phyloP scores from a whole-genome alignment of 2,888 invertebrate species.

The Onchidella celtica region DNA sequence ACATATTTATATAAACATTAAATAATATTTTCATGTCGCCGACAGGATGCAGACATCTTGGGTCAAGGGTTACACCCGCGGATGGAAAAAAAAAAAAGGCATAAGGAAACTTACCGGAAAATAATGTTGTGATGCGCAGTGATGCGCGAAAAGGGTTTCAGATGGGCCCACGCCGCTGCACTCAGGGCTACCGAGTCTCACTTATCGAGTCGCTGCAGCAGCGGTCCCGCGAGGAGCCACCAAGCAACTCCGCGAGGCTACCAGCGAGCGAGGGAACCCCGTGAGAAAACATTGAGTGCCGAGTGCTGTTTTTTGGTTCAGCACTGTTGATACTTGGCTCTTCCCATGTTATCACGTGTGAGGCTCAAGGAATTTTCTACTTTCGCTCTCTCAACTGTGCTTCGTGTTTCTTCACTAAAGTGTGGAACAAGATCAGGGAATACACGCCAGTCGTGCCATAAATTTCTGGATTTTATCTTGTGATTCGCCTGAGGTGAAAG shows the following conservation, averaged over 20 bases:
- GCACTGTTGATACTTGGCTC: constrained; percentile 3
- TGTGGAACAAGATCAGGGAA: no score
- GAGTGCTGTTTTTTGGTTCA: background rate
- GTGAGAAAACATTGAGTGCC: constrained; percentile 1
- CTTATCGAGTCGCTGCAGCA: background rate
- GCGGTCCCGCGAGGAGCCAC: background rate
- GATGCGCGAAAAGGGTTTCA: constrained; percentile 5
- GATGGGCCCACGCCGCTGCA: constrained; percentile 5
- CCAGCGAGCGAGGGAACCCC: background rate
- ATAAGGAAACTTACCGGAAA: background rate
- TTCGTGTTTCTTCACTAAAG: background rate
- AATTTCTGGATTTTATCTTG: no score
- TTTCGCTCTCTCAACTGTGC: background rate
- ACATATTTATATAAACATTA: no score
- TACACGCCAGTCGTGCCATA: no score
- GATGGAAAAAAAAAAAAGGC: background rate
- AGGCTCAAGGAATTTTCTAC: background rate
- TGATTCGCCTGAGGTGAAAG: no score
- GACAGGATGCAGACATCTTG: background rate
- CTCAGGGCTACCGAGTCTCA: background rate
- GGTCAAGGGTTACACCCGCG: constrained; percentile 1
- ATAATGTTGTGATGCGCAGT: background rate
- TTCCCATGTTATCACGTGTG: constrained; percentile 8
- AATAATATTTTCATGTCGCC: no score
- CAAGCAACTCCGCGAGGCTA: background rate